A percentile compares a stretch with the other conserved stretches of the same genome.
Evolutionary conservation across 2,797 vertebrate genomes (phyloP).

Genomic region (Siniperca undulata): DNA sequence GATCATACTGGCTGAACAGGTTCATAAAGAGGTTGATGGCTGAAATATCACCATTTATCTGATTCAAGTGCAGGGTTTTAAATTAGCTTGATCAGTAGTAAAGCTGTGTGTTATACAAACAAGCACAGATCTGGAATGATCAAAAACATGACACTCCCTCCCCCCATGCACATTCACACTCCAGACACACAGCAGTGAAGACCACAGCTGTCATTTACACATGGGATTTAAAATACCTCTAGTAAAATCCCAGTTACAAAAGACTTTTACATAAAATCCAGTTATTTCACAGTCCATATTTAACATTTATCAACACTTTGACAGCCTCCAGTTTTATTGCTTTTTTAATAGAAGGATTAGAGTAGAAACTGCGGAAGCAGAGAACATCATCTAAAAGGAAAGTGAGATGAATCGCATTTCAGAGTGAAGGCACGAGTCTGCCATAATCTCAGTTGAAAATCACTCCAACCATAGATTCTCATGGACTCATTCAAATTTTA

Average conservation of each 20-base stretch:
- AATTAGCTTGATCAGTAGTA: constrained; percentile 4
- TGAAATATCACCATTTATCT: neutral
- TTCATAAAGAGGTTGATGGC: constrained; percentile 7
- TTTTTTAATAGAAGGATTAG: neutral
- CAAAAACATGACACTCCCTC: neutral
- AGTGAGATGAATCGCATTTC: neutral
- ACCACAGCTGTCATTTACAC: neutral
- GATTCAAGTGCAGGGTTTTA: constrained; percentile 28
- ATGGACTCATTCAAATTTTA: neutral
- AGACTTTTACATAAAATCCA: neutral
- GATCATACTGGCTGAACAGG: constrained; percentile 17
- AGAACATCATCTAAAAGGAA: neutral
- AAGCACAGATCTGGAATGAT: neutral
- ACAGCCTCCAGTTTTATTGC: neutral
- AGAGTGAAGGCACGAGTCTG: neutral
- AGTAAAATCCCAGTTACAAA: neutral
- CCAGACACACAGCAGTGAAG: neutral
- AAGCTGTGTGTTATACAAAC: neutral
- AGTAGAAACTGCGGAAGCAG: neutral
- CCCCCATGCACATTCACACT: neutral
- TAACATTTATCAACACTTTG: neutral
- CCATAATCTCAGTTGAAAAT: neutral
- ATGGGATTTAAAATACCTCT: neutral
- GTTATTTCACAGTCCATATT: constrained; percentile 12
- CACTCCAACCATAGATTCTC: neutral